A percentile compares a stretch with the other conserved stretches of the same genome.
phyloP scores from a whole-genome alignment of 2,888 invertebrate species.

The Coronaproctus castanopsis region DNA sequence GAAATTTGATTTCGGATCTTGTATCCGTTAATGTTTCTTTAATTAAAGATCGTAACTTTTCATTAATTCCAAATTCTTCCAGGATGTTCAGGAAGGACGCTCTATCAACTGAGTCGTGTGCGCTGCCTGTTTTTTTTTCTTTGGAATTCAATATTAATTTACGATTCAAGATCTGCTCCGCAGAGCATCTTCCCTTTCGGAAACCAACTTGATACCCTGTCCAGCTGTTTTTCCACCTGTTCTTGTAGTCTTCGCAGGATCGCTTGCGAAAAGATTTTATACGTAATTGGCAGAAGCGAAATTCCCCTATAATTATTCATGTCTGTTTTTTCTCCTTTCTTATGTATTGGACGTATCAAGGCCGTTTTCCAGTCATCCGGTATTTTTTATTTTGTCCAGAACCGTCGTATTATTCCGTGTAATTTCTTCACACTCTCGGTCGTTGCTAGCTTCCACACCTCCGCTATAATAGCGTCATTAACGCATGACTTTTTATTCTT shows the following conservation, averaged over 20 bases:
- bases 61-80: background rate
- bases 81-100: background rate
- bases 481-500: too few relatives aligned
- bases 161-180: background rate
- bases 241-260: too few relatives aligned
- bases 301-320: background rate
- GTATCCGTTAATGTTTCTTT: background rate
- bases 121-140: background rate
- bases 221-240: background rate
- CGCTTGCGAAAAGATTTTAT: background rate
- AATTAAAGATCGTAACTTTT: background rate
- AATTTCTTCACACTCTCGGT: too few relatives aligned
- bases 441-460: too few relatives aligned
- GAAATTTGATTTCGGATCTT: background rate
- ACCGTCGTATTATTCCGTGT: too few relatives aligned
- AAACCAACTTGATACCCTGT: background rate
- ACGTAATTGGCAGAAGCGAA: background rate
- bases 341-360: background rate
- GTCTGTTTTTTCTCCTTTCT: background rate
- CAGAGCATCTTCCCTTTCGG: background rate
- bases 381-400: too few relatives aligned
- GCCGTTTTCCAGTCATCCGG: too few relatives aligned
- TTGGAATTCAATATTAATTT: background rate
- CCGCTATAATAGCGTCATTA: too few relatives aligned
- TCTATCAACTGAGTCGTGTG: background rate